phyloP scores from a whole-genome alignment of 2,797 vertebrate species.

The Denticeps clupeoides region DNA sequence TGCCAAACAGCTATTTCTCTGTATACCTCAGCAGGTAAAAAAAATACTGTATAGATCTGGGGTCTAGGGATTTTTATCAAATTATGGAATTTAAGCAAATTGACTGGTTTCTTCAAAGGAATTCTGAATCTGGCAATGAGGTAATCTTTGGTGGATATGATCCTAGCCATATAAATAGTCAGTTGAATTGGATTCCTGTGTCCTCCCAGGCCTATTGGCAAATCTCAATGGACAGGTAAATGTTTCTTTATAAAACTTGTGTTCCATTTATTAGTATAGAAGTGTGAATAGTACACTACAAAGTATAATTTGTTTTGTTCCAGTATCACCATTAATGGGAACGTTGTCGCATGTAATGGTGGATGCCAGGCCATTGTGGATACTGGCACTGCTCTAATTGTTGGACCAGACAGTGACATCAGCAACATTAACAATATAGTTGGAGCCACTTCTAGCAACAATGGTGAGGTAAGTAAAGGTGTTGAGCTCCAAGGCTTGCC shows the following conservation, averaged over 20 bases:
- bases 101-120: too few species aligned
- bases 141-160: constrained; percentile 1
- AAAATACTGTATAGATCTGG: too few species aligned
- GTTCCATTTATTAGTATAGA: too few species aligned
- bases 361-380: constrained; percentile 54
- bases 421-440: constrained; percentile 32
- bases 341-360: constrained; percentile 43
- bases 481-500: not conserved
- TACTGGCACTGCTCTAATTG: constrained; percentile 51
- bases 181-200: not conserved
- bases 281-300: too few species aligned
- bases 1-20: not conserved
- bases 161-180: not conserved
- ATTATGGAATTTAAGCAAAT: too few species aligned
- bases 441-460: not conserved
- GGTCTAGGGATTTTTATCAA: too few species aligned
- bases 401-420: constrained; percentile 53
- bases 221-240: not conserved
- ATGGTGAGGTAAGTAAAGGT: not conserved
- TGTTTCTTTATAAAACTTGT: not conserved
- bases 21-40: not conserved
- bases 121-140: not conserved
- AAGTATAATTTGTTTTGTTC: too few species aligned
- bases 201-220: constrained; percentile 6
- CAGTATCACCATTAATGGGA: constrained; percentile 34